Evolutionary conservation across 2,113 vertebrate species (phyloP), one percentile per base, ranked within the genome.

Genomic region (Halcyon malimbica): DNA sequence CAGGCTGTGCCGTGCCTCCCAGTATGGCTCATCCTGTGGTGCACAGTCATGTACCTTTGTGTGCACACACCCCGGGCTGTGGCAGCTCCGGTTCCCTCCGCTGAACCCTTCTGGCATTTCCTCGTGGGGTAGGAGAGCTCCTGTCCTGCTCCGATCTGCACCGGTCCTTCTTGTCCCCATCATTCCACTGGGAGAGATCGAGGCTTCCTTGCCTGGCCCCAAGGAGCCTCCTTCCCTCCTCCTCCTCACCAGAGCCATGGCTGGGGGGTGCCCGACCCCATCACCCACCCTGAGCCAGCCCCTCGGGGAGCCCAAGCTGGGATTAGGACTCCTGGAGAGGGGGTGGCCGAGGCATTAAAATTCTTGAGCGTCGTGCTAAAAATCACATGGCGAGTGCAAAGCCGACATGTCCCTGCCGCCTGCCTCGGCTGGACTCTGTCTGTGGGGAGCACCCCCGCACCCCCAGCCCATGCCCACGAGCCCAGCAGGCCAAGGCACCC

Each of bases 91-190:
- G 5, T 25, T 25, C 63, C 51, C 6, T 57, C 28, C 63, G 24
- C 37, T 6, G 81, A 29, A 4, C 19, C 28, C 41, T 1, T 0
- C 59, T 37, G 59, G 9, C 0, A 0, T 60, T 46, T 23, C 48
- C 53, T 24, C 0, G 0, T 0, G 6, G 42, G 6, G 16, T 25
- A 20, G 48, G 33, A 33, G 48, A 46, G 54, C 31, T 91, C 83
- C 83, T 13, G 64, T 4, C 57, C 59, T 0, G 0, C 5, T 5
- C 69, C 4, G 0, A 13, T 76, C 54, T 0, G 0, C 5, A 4
- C 65, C 3, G 0, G 16, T 69, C 73, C 65, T 24, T 60, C 59
- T 24, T n/a, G 31, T 62, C 51, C 76, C 37, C 16, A 31, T 44
- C 21, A 2, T 23, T 57, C 29, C 0, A 0, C 59, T 1, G 0